These are phyloP conservation scores for Harpagoxenus sublaevis DNA, from an alignment of 2,888 invertebrate species.

Conservation along the genomic window DNA sequence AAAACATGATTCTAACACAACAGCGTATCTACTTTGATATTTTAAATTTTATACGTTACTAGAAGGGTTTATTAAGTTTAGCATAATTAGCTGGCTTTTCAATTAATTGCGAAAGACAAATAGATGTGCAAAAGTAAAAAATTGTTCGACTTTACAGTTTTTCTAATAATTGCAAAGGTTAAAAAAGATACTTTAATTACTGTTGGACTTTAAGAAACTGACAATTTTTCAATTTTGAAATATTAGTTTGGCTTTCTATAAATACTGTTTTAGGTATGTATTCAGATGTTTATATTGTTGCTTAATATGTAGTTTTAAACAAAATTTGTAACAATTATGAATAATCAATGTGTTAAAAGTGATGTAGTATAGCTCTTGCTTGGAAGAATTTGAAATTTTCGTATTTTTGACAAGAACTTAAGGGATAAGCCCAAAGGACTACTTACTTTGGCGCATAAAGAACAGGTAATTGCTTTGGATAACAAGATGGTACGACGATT, in stretches of 20 bases:
- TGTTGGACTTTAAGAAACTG: not conserved
- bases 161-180: not conserved
- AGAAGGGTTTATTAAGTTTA: not conserved
- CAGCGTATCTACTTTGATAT: slow-evolving; percentile 5
- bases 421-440: not conserved
- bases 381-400: not conserved
- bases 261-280: not conserved
- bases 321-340: not conserved
- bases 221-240: not conserved
- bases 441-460: slow-evolving; percentile 61
- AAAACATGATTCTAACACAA: not conserved
- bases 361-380: not conserved
- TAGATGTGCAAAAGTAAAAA: not conserved
- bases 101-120: not conserved
- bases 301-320: not conserved
- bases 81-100: not conserved
- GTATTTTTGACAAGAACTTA: not conserved
- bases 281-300: not conserved
- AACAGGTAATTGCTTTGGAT: slow-evolving; percentile 64
- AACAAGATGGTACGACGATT: slow-evolving; percentile 65
- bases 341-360: not conserved
- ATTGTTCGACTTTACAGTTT: not conserved
- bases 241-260: not conserved
- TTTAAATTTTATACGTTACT: not conserved
- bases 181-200: not conserved